These are phyloP conservation scores for Tetrao urogallus DNA, from an alignment of 2,113 vertebrate genomes.

Conservation along the genomic window DNA sequence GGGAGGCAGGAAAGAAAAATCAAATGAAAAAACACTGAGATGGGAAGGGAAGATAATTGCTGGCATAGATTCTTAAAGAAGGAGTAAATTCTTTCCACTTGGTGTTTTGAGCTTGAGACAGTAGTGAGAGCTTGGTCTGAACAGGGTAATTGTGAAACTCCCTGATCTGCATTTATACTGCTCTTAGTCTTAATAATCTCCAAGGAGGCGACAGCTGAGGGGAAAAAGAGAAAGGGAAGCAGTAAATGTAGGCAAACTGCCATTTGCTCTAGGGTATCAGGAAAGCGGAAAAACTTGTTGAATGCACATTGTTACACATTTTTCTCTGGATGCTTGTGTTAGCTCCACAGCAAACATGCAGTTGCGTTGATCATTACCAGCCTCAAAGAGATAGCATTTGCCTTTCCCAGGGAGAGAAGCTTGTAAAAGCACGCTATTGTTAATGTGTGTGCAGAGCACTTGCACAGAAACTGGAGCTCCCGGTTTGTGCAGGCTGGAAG, in stretches of 20 bases:
- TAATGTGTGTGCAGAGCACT: background rate
- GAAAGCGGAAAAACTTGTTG: slow-evolving; percentile 30
- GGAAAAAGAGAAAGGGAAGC: background rate
- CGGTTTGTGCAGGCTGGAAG: background rate
- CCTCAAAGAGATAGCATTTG: background rate
- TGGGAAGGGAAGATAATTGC: background rate
- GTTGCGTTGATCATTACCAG: background rate
- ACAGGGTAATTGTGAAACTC: background rate
- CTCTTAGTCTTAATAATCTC: background rate
- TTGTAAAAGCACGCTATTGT: background rate
- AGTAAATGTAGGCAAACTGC: background rate
- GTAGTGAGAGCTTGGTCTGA: background rate
- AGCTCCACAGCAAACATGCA: background rate
- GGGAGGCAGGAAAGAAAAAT: background rate
- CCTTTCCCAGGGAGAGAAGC: background rate
- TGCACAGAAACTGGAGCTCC: background rate
- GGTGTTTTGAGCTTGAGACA: background rate
- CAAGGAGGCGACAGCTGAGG: background rate
- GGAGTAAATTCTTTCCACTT: background rate
- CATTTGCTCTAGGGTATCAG: background rate
- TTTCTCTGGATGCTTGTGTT: background rate
- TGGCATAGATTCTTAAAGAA: background rate
- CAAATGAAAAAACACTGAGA: background rate
- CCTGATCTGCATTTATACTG: background rate
- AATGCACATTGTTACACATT: background rate